Base-by-base conservation (phyloP, 2,797 vertebrate genomes). In the Orientallactaga sibirica region DNA sequence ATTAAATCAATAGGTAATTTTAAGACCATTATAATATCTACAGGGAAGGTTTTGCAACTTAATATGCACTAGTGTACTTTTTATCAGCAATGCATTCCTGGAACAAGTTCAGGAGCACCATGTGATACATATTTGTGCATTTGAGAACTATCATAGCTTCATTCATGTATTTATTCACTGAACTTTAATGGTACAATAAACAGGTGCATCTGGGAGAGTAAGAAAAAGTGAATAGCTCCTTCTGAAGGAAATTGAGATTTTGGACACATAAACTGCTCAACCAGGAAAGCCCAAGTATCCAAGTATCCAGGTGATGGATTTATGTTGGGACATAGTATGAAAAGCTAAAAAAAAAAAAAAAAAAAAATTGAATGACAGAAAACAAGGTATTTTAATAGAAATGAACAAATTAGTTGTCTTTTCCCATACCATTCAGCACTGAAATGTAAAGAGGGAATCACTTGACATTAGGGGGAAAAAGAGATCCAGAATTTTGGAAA, bases 1-100 rank as follows among this genome's bases (percentile, higher is more conserved):
- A 78, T 87, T 93, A 70, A 62, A 37, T 84, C 66, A 25, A 20
- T 92, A 92, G 77, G 37, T 55, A 90, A 33, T 71, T 92, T 79
- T 94, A 71, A 92, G 20, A 1, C 24, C 29, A 78, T 29, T 27
- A 66, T 87, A 58, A 66, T 41, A 82, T 25, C 75, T 73, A 86
- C 11, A n/a, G 27, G 27, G 29, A 93, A 88, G 12, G 11, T 52
- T 33, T 80, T 18, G 15, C 3, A 66, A n/a, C 37, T 66, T 43
- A 55, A 67, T 29, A 15, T 24, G 43, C 5, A 10, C 68, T 68
- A 43, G 43, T 58, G 4, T 82, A 25, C 48, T 12, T 2, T 41
- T 84, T 41, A 75, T 37, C 55, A 80, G 61, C 68, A 75, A 14
- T 48, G 48, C 48, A 8, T 48, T 48, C 48, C 48, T 15, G n/a